phyloP scores from a whole-genome alignment of 2,113 vertebrate species.

The Neopipo cinnamomea region DNA sequence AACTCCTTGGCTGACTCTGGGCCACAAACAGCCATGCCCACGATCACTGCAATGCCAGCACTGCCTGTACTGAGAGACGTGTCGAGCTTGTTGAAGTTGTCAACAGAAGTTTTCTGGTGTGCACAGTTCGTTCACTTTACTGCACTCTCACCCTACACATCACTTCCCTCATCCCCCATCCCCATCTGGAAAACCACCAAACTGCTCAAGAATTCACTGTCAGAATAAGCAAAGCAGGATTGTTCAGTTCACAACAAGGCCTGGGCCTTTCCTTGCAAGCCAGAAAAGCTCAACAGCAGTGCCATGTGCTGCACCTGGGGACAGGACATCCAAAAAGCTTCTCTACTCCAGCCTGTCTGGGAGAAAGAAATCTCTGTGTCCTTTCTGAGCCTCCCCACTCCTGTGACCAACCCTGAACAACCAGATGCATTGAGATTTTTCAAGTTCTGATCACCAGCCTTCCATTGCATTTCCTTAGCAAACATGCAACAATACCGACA shows the following conservation, averaged over 20 bases:
- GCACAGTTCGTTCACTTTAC: not conserved
- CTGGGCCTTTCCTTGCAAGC: fast-evolving
- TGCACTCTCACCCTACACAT: not conserved
- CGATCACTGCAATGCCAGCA: not conserved
- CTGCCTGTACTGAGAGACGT: not conserved
- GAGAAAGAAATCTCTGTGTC: not conserved
- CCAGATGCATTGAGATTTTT: fast-evolving
- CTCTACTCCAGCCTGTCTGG: not conserved
- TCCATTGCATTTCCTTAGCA: not conserved
- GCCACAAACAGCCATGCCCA: fast-evolving
- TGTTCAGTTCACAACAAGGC: not conserved
- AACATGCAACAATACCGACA: fast-evolving
- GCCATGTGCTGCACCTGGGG: not conserved
- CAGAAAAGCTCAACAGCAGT: not conserved
- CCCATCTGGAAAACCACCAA: not conserved
- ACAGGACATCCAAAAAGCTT: not conserved
- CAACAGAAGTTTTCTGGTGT: not conserved
- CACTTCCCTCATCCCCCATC: not conserved
- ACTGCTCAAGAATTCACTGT: not conserved
- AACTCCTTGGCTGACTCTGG: not conserved
- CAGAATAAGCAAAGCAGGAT: not conserved
- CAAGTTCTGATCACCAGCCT: not conserved
- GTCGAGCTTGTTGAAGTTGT: not conserved
- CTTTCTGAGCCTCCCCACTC: not conserved
- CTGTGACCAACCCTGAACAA: not conserved